These are phyloP conservation scores for Toxostoma redivivum DNA, from an alignment of 2,113 vertebrate genomes.

Conservation along the genomic window DNA sequence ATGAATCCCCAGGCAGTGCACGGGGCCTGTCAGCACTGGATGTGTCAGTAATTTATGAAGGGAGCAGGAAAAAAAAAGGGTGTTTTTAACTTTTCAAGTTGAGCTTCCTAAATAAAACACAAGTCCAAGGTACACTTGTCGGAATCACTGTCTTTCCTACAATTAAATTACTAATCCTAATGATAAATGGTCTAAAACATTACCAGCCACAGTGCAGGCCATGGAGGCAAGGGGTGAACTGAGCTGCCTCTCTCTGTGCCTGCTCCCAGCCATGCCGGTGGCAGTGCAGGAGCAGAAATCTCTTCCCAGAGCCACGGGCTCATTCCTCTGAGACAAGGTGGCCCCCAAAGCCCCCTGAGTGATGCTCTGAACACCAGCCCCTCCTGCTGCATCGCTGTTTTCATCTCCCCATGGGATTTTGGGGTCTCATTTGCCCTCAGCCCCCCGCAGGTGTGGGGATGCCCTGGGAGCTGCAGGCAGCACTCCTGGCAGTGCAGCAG, in stretches of 20 bases:
- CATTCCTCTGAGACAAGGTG: not conserved
- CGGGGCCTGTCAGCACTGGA: not conserved
- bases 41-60: not conserved
- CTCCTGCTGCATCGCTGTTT: not conserved
- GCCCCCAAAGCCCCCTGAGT: fast-evolving
- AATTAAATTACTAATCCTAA: not conserved
- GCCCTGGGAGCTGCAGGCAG: not conserved
- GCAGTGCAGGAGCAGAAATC: not conserved
- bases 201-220: not conserved
- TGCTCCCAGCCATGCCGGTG: fast-evolving
- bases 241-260: not conserved
- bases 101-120: not conserved
- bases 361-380: not conserved
- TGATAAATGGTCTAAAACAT: fast-evolving
- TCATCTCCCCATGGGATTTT: not conserved
- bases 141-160: not conserved
- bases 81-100: not conserved
- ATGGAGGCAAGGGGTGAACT: not conserved
- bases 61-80: not conserved
- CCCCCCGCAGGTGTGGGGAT: not conserved
- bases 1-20: constrained; percentile 33
- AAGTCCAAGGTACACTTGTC: fast-evolving
- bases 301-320: not conserved
- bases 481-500: fast-evolving
- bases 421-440: not conserved